Percentiles rank a stretch among this genome's conserved stretches.
Evolutionary conservation across 1,140 invertebrate genomes (phyloP).

Genomic region (Drosophila miranda): DNA sequence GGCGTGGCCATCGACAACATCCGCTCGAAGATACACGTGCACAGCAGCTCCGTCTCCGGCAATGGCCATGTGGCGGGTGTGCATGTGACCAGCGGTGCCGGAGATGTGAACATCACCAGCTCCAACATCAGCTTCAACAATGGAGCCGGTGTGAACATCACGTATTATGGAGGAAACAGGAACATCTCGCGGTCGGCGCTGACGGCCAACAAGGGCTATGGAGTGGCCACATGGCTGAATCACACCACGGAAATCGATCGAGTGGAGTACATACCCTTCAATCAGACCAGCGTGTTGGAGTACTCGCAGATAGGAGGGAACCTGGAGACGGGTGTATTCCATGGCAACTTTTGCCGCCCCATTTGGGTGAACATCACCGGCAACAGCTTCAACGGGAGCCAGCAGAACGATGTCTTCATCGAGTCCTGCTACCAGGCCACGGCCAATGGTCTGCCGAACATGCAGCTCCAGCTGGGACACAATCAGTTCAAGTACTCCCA

Average conservation of each 20-base stretch:
- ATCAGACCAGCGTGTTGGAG: constrained; percentile 93
- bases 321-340: constrained; percentile 91
- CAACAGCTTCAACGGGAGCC: constrained; percentile 91
- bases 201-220: constrained; percentile 91
- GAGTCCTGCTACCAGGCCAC: constrained; percentile 89
- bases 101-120: constrained; percentile 96
- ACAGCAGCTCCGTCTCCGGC: constrained; percentile 91
- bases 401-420: constrained; percentile 89
- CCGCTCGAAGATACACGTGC: constrained; percentile 90
- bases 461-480: constrained; percentile 91
- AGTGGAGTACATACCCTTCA: constrained; percentile 89
- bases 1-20: constrained; percentile 94
- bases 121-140: constrained; percentile 95
- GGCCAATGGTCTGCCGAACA: constrained; percentile 82
- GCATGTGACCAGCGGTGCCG: constrained; percentile 92
- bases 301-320: constrained; percentile 94
- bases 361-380: constrained; percentile 93
- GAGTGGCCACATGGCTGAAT: constrained; percentile 94
- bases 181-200: constrained; percentile 93
- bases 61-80: constrained; percentile 95
- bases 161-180: constrained; percentile 93
- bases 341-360: constrained; percentile 89
- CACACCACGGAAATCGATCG: constrained; percentile 88
- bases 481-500: constrained; percentile 91
- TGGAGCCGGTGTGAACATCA: constrained; percentile 95